Evolutionary conservation across 2,797 vertebrate species (phyloP), one percentile per base, ranked within the genome.

Genomic region (Enteromius viviparus): DNA sequence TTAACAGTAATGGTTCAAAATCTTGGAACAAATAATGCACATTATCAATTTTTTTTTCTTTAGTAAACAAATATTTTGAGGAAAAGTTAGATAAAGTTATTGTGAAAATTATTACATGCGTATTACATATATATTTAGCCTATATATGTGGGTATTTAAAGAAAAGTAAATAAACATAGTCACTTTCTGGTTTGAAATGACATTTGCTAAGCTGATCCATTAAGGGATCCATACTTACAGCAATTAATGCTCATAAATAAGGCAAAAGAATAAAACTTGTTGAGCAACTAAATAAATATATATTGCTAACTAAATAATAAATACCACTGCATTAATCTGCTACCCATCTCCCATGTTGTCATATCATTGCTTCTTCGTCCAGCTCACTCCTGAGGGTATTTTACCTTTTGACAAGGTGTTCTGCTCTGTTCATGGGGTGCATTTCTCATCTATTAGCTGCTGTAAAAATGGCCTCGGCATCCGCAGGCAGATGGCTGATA

Each of bases 401-500:
- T 88, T 82, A 87, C 87, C 87, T 84, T 86, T 82, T 82, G 62
- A 80, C 84, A 85, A 70, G 79, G 71, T 89, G 87, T 87, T 64
- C 82, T 84, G 69, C 85, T 76, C 82, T 85, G 87, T 86, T 85
- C 82, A 47, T 19, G 14, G 72, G 79, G 76, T 83, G 68, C 80
- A 78, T 74, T 84, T 82, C 60, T 83, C 42, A 82, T 88, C 85
- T 78, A 84, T 86, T 86, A 86, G 74, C 55, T 66, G 66, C 79
- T 75, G 80, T 88, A 87, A 89, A 89, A 85, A 82, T 87, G 77
- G 85, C 74, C 78, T 80, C 81, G 78, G 82, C 86, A 86, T 87
- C 77, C 58, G 45, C 62, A 87, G 84, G 80, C 87, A 89, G 88
- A 89, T 89, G 82, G 88, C 78, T 87, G 88, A 84, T 87, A 78